phyloP scores from a whole-genome alignment of 2,888 invertebrate genomes.

The Palloptera scutellata region DNA sequence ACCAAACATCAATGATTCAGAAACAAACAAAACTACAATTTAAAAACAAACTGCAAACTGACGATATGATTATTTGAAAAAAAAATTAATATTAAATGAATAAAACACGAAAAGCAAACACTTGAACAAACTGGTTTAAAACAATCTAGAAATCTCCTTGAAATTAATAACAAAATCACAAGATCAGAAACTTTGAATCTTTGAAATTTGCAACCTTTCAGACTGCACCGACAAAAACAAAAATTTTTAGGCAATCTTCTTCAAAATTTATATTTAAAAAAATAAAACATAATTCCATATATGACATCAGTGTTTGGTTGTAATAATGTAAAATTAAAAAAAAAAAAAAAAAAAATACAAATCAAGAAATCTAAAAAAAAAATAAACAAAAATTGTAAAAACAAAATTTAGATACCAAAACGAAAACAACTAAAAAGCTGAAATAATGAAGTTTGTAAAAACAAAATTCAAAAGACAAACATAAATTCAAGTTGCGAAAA shows the following conservation, averaged over 20 bases:
- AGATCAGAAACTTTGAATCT: no score
- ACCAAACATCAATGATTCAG: no score
- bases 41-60: no score
- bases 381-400: background rate
- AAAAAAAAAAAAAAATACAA: background rate
- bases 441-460: background rate
- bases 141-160: no score
- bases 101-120: background rate
- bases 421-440: background rate
- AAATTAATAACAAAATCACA: slow-evolving; percentile 24
- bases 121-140: no score
- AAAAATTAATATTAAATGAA: no score
- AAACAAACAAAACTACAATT: no score
- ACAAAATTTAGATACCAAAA: background rate
- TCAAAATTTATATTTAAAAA: background rate
- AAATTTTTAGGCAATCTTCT: background rate
- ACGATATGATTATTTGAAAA: no score
- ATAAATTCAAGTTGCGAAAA: slow-evolving; percentile 29
- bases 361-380: background rate
- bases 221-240: slow-evolving; percentile 45
- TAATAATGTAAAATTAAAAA: slow-evolving; percentile 5
- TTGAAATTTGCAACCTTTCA: slow-evolving; percentile 46
- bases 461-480: slow-evolving; percentile 2
- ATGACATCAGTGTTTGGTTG: slow-evolving; percentile 1
- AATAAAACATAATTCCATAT: background rate